phyloP scores from a whole-genome alignment of 64 coral and sea anemone species.

The Stichodactyla helianthus region DNA sequence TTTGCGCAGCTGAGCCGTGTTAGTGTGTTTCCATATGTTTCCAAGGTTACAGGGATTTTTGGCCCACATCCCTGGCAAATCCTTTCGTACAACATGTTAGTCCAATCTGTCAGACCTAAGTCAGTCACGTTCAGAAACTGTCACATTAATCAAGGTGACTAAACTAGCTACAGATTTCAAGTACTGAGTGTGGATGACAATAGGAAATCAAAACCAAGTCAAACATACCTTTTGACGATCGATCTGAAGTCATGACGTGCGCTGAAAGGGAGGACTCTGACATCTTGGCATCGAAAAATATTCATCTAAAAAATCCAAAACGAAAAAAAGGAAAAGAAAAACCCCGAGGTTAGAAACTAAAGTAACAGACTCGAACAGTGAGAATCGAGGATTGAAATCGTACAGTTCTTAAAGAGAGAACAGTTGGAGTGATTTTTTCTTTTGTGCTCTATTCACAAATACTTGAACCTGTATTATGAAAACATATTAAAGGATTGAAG shows the following conservation, averaged over 20 bases:
- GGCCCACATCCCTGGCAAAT: not conserved
- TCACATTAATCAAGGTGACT: not conserved
- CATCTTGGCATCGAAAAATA: too few relatives aligned
- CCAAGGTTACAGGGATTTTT: not conserved
- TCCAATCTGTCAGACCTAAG: not conserved
- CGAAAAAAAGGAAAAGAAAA: not conserved
- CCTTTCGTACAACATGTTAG: not conserved
- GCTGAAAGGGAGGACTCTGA: too few relatives aligned
- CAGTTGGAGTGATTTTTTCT: not conserved
- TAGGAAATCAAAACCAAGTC: not conserved
- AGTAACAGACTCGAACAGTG: not conserved
- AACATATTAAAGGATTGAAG: slow-evolving; percentile 5
- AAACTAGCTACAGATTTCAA: not conserved
- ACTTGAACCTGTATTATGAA: not conserved
- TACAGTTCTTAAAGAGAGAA: not conserved
- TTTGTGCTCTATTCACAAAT: not conserved
- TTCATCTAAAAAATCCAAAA: not conserved
- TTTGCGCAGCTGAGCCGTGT: too few relatives aligned
- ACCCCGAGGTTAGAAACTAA: not conserved
- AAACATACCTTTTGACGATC: not conserved
- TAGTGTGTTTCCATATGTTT: not conserved
- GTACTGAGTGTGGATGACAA: not conserved
- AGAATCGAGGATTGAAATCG: not conserved
- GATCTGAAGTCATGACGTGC: too few relatives aligned
- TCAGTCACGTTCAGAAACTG: not conserved